Conservation (phyloP, 2,888 invertebrate species). For the Smittia aterrima region DNA sequence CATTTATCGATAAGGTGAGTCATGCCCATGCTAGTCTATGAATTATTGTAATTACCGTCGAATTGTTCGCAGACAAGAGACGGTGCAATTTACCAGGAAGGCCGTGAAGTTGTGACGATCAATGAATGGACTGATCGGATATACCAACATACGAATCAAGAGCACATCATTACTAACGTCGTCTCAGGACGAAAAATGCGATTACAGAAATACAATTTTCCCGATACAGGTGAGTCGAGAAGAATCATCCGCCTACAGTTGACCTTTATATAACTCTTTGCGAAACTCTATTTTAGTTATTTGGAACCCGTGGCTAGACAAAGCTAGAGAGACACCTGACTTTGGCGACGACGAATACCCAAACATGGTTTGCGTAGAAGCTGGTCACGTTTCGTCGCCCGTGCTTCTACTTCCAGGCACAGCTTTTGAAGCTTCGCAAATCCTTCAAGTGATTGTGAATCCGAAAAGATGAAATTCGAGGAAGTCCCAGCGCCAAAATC, state of each 20-base stretch:
- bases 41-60: slow-evolving; percentile 13
- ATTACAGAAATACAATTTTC: slow-evolving; percentile 91
- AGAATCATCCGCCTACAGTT: too few relatives aligned
- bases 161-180: slow-evolving; percentile 89
- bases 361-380: slow-evolving; percentile 95
- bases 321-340: slow-evolving; percentile 87
- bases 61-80: slow-evolving; percentile 67
- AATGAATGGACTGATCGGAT: slow-evolving; percentile 91
- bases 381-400: slow-evolving; percentile 85
- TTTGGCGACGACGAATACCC: slow-evolving; percentile 97
- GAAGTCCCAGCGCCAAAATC: slow-evolving; percentile 35
- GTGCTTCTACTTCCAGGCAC: slow-evolving; percentile 85
- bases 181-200: slow-evolving; percentile 89
- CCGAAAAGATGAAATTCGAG: slow-evolving; percentile 39
- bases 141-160: slow-evolving; percentile 89
- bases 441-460: slow-evolving; percentile 66
- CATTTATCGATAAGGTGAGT: slow-evolving; percentile 81
- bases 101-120: slow-evolving; percentile 84
- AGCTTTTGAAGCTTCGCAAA: slow-evolving; percentile 89
- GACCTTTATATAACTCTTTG: neutral
- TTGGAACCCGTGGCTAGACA: slow-evolving; percentile 96
- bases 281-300: slow-evolving; percentile 61
- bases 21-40: neutral
- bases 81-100: slow-evolving; percentile 83
- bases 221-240: slow-evolving; percentile 76